Conservation (phyloP, 2,113 vertebrate species). For the Pangasianodon gigas region DNA sequence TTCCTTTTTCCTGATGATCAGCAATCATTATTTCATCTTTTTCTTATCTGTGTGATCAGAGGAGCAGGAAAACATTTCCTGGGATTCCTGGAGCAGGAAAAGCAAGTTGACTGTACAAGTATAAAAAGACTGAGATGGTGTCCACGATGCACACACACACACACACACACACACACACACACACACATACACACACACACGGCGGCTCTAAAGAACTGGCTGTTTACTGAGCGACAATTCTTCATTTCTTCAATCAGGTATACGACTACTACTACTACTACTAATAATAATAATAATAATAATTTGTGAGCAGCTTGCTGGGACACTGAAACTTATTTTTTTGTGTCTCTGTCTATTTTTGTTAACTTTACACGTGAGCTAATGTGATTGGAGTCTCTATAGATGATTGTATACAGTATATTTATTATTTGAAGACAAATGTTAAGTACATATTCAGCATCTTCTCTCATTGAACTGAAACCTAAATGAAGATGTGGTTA, state of each 20-base stretch:
- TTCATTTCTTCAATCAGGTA: not conserved
- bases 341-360: not conserved
- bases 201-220: not conserved
- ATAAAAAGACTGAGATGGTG: not conserved
- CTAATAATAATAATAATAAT: not conserved
- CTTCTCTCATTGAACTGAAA: not conserved
- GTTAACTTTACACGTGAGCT: not conserved
- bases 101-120: not conserved
- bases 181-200: no score
- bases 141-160: not conserved
- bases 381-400: not conserved
- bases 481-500: not conserved
- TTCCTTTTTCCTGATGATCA: no score
- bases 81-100: not conserved
- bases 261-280: not conserved
- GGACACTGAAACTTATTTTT: not conserved
- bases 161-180: not conserved
- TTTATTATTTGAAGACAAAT: not conserved
- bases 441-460: not conserved
- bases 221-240: not conserved
- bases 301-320: not conserved
- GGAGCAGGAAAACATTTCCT: no score
- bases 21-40: no score
- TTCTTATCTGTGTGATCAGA: no score
- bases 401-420: not conserved